Evolutionary conservation across 2,113 vertebrate species (phyloP).

Genomic region (Phocoena sinus): DNA sequence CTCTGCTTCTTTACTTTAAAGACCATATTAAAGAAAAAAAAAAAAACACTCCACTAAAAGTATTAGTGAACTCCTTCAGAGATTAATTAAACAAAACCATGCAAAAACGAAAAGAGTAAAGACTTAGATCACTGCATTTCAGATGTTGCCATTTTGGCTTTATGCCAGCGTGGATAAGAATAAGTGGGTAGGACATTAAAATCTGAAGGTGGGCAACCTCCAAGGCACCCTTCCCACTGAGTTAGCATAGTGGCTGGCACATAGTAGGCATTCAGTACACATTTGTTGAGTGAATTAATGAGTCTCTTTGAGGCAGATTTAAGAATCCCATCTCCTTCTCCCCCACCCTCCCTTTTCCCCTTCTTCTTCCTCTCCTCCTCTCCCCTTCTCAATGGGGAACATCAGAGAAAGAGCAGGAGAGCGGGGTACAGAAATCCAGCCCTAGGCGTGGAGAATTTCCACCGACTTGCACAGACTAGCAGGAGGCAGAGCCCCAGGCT

Average conservation of each 20-base stretch:
- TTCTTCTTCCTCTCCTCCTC: not conserved
- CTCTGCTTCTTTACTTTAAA: slow-evolving; percentile 18
- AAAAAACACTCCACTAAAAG: not conserved
- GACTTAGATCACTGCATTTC: not conserved
- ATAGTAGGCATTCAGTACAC: not conserved
- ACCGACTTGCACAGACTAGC: not conserved
- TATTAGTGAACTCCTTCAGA: not conserved
- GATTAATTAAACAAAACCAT: not conserved
- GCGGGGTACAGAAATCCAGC: not conserved
- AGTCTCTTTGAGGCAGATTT: not conserved
- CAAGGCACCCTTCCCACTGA: not conserved
- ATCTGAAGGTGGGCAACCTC: not conserved
- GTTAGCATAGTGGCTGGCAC: not conserved
- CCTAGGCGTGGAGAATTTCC: not conserved
- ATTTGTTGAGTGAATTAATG: not conserved
- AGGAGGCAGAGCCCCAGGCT: not conserved
- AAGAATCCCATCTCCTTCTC: not conserved
- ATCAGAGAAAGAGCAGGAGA: not conserved
- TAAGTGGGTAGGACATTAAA: not conserved
- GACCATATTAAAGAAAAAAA: not conserved
- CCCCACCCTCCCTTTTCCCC: accelerated
- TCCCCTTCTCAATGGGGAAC: not conserved
- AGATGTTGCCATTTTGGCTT: not conserved
- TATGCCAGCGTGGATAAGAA: not conserved
- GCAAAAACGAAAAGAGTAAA: not conserved